Evolutionary conservation across 2,888 invertebrate species (phyloP), one percentile per base, ranked within the genome.

Genomic region (Acleris laterana): DNA sequence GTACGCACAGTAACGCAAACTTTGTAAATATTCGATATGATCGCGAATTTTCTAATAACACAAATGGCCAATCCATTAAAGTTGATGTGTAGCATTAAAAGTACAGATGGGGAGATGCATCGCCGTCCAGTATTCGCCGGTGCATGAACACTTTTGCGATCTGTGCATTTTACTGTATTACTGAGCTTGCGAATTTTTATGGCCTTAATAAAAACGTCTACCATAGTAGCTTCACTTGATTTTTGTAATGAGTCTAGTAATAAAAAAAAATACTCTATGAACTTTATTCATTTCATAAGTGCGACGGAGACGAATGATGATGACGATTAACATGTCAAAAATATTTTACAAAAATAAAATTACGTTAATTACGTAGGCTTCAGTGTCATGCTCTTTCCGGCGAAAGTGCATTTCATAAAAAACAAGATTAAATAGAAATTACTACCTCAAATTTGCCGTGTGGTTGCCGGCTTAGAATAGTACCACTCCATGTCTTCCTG

Each of bases 41-140:
- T 66, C 49, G 59, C 58, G 64, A 70, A 70, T 70, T 72, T 71
- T 66, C 63, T 76, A 85, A 86, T 89, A 83, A 80, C 82, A 81
- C 72, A 77, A 88, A 87, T 81, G 82, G 85, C 79, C 87, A 90
- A 90, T 90, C 90, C 92, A 92, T 92, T 92, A 89, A 84, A 80
- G 79, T 78, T 82, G 85, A 85, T 85, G 83, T 81, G 81, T 78
- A 77, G 82, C 81, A 84, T 85, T 82, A 82, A 84, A 87, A 82
- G 84, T 82, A 74, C 69, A 69, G 63, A 72, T 74, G 73, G 79
- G 81, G 83, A 71, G 83, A 83, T 82, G 85, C 83, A 84, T 81
- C 81, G 74, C 77, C 72, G 74, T 74, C 74, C 75, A 74, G 72
- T 68, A 77, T 66, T 76, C 85, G 85, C 65, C 84, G 84, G 81